phyloP scores from a whole-genome alignment of 2,888 invertebrate species.

The Antheraea assamensis region DNA sequence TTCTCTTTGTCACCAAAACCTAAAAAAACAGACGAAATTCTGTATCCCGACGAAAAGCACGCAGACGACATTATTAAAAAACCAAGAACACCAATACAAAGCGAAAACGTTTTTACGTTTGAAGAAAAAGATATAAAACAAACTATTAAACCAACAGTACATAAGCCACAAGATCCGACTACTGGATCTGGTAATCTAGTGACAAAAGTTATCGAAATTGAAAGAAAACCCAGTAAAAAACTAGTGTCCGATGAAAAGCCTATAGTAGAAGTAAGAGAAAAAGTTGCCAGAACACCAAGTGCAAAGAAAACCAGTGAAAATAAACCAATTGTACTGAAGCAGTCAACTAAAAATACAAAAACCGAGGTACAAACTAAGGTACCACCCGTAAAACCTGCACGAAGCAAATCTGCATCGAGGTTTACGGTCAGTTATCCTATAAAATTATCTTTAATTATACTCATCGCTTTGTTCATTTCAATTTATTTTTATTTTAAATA shows the following conservation, averaged over 20 bases:
- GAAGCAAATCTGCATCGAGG: slow-evolving; percentile 78
- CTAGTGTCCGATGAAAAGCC: slow-evolving; percentile 64
- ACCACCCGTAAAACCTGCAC: slow-evolving; percentile 75
- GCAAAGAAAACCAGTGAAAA: slow-evolving; percentile 58
- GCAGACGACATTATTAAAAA: slow-evolving; percentile 41
- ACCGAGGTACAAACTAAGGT: slow-evolving; percentile 61
- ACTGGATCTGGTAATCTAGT: slow-evolving; percentile 61
- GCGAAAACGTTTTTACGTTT: slow-evolving; percentile 59
- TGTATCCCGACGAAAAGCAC: slow-evolving; percentile 62
- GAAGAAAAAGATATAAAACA: slow-evolving; percentile 59
- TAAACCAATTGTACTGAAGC: slow-evolving; percentile 58
- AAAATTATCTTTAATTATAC: slow-evolving; percentile 64
- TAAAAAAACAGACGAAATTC: slow-evolving; percentile 65
- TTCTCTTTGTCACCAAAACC: slow-evolving; percentile 60
- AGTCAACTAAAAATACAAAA: slow-evolving; percentile 43
- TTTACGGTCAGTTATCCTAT: slow-evolving; percentile 77
- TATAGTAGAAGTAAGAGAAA: slow-evolving; percentile 66
- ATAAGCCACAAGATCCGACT: slow-evolving; percentile 50
- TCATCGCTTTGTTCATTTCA: slow-evolving; percentile 71
- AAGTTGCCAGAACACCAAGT: slow-evolving; percentile 74
- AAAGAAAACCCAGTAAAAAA: slow-evolving; percentile 73
- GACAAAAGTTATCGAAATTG: slow-evolving; percentile 74
- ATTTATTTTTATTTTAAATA: slow-evolving; percentile 65
- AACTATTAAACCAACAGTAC: slow-evolving; percentile 37
- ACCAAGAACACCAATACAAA: slow-evolving; percentile 54